These are phyloP conservation scores for Galeopterus variegatus DNA, from an alignment of 2,113 vertebrate species.

Conservation along the genomic window DNA sequence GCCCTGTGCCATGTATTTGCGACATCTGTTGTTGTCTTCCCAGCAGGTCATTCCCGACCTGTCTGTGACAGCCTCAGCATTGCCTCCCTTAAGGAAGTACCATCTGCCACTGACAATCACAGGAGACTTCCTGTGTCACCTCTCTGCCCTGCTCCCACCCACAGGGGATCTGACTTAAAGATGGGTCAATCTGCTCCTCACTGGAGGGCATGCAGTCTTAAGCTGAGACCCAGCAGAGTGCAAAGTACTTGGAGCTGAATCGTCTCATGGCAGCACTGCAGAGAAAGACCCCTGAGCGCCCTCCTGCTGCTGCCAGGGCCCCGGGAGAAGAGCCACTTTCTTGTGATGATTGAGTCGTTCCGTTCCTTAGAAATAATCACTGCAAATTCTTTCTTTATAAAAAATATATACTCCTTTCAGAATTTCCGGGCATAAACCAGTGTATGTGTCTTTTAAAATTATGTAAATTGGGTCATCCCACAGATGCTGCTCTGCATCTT, in stretches of 20 bases:
- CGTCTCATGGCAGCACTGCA: neutral
- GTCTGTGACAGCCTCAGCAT: neutral
- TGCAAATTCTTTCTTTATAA: neutral
- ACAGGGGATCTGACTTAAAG: neutral
- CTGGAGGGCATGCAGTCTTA: neutral
- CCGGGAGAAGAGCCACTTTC: neutral
- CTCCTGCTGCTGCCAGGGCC: neutral
- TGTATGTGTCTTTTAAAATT: neutral
- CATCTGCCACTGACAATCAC: neutral
- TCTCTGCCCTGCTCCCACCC: neutral
- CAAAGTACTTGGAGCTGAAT: neutral
- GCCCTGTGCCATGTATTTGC: neutral
- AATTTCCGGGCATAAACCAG: neutral
- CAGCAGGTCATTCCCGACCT: neutral
- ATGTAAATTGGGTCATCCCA: neutral
- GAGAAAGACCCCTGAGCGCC: neutral
- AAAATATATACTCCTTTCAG: neutral
- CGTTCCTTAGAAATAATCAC: neutral
- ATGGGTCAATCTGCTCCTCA: neutral
- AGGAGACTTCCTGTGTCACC: neutral
- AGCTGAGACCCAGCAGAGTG: neutral
- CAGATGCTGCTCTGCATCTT: neutral
- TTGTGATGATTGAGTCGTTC: neutral
- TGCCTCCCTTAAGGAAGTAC: neutral
- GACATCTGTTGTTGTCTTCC: neutral